These are phyloP conservation scores for Troilus luridus DNA, from an alignment of 2,888 invertebrate genomes.

Conservation along the genomic window DNA sequence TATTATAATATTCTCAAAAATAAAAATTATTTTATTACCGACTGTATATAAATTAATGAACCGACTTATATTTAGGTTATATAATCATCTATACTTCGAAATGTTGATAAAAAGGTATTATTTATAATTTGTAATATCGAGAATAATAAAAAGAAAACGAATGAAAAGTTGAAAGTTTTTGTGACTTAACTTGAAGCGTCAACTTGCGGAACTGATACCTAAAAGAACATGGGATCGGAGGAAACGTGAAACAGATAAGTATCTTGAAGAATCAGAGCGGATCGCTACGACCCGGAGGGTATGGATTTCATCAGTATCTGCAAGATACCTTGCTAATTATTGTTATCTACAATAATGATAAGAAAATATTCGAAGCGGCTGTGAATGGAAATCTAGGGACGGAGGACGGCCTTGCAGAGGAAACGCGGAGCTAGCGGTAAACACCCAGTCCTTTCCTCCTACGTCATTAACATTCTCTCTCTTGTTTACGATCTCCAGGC, in stretches of 20 bases:
- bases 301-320: not conserved
- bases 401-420: not conserved
- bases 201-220: no score
- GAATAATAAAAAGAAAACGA: no score
- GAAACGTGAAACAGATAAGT: not conserved
- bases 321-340: not conserved
- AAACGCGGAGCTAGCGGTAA: constrained; percentile 27
- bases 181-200: no score
- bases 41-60: no score
- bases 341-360: not conserved
- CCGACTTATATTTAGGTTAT: no score
- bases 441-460: constrained; percentile 42
- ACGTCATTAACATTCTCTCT: constrained; percentile 40
- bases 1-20: no score
- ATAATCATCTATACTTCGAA: no score
- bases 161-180: no score
- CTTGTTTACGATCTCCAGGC: not conserved
- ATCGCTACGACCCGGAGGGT: not conserved
- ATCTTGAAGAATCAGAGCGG: not conserved
- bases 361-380: not conserved
- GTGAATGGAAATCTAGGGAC: not conserved
- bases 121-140: no score
- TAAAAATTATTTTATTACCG: no score
- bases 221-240: no score
- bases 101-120: no score